phyloP scores from a whole-genome alignment of 2,113 vertebrate species.

The Mola mola region DNA sequence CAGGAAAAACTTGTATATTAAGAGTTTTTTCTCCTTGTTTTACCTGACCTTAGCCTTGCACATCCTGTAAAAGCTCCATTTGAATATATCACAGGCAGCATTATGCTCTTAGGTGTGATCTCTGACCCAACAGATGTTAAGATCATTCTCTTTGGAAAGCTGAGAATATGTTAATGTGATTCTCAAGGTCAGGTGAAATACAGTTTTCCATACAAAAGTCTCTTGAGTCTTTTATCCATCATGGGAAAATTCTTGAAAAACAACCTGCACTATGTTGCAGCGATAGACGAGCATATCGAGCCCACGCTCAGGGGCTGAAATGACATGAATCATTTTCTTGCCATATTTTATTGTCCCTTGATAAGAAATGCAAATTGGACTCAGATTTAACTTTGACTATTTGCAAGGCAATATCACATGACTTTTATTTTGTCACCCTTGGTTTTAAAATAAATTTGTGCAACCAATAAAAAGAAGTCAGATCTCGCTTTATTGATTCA shows the following conservation, averaged over 20 bases:
- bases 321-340: neutral
- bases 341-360: neutral
- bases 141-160: constrained; percentile 41
- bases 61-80: constrained; percentile 8
- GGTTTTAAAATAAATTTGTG: too few species aligned
- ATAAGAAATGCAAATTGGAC: constrained; percentile 16
- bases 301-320: constrained; percentile 6
- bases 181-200: constrained; percentile 61
- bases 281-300: constrained; percentile 21
- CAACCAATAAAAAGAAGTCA: too few species aligned
- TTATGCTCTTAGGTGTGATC: constrained; percentile 33
- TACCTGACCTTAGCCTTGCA: constrained; percentile 4
- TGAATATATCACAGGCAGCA: constrained; percentile 33
- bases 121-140: constrained; percentile 53
- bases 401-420: constrained; percentile 25
- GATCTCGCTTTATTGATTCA: too few species aligned
- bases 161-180: constrained; percentile 61
- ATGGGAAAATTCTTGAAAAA: constrained; percentile 44
- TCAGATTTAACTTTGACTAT: too few species aligned
- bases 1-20: too few species aligned
- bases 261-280: constrained; percentile 7
- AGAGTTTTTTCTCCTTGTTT: constrained; percentile 3
- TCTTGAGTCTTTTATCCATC: constrained; percentile 49
- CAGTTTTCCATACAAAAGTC: constrained; percentile 39
- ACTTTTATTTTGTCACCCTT: neutral